Conservation (phyloP, 2,113 vertebrate genomes). For the Dromiciops gliroides region DNA sequence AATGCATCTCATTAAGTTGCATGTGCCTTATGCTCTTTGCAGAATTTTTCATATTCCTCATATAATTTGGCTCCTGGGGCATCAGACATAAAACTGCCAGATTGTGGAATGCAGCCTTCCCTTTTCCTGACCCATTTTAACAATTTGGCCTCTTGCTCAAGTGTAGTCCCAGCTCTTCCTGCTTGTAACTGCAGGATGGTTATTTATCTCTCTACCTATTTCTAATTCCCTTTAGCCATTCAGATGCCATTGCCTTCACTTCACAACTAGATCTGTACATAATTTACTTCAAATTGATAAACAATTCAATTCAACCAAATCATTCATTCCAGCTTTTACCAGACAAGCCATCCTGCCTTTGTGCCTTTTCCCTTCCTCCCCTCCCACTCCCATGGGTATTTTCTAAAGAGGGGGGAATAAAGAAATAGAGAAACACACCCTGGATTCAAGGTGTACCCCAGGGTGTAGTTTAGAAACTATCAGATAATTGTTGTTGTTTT, state of each 20-base stretch:
- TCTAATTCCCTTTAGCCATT: neutral
- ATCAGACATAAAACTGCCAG: neutral
- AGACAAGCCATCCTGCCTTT: neutral
- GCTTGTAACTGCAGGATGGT: neutral
- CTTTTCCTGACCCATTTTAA: neutral
- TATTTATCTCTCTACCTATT: constrained; percentile 1
- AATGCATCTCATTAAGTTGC: neutral
- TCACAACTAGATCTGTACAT: neutral
- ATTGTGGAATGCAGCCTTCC: neutral
- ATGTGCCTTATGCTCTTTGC: neutral
- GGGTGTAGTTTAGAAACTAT: neutral
- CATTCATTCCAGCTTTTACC: neutral
- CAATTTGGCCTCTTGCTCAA: neutral
- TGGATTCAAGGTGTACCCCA: neutral
- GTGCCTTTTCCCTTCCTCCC: neutral
- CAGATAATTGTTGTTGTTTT: neutral
- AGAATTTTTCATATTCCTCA: neutral
- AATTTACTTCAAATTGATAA: neutral
- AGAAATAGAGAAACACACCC: neutral
- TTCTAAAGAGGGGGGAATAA: neutral
- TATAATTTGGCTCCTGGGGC: neutral
- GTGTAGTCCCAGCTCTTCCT: neutral
- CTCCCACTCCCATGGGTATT: neutral
- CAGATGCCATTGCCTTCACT: neutral
- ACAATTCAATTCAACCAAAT: neutral